Conservation (phyloP, 2,797 vertebrate genomes). For the Leptodactylus fallax region DNA sequence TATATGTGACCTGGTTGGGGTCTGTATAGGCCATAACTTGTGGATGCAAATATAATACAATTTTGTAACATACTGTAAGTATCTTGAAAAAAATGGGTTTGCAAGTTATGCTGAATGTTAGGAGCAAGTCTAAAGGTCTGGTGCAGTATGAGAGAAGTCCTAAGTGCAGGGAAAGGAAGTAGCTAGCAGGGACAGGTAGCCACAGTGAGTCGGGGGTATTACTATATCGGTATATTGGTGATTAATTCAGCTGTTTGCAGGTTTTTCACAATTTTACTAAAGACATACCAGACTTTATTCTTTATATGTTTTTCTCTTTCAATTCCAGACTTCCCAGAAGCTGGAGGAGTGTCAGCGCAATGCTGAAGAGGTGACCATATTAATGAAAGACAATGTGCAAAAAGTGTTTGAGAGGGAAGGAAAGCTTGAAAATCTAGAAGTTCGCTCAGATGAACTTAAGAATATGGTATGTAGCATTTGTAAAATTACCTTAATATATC, state of each 20-base stretch:
- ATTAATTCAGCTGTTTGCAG: background rate
- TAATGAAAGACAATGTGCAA: constrained; percentile 54
- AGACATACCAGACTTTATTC: background rate
- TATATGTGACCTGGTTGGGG: too few species aligned
- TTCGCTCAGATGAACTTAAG: constrained; percentile 13
- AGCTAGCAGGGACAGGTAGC: too few species aligned
- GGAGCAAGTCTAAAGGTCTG: background rate
- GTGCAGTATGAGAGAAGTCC: background rate
- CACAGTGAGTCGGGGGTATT: too few species aligned
- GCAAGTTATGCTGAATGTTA: background rate
- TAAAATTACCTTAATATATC: background rate
- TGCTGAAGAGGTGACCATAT: constrained; percentile 49
- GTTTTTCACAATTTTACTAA: background rate
- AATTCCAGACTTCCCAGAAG: constrained; percentile 21
- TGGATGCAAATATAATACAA: background rate
- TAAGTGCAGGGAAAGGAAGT: too few species aligned
- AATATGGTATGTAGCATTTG: constrained; percentile 30
- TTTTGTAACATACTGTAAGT: background rate
- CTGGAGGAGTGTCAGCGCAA: constrained; percentile 22
- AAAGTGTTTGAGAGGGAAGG: constrained; percentile 56
- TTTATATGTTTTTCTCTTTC: background rate
- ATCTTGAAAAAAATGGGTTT: background rate
- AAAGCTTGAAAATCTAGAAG: constrained; percentile 36
- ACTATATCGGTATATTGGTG: too few species aligned
- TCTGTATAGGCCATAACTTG: background rate